phyloP scores from a whole-genome alignment of 2,888 invertebrate species.

The Pegoplata infirma region DNA sequence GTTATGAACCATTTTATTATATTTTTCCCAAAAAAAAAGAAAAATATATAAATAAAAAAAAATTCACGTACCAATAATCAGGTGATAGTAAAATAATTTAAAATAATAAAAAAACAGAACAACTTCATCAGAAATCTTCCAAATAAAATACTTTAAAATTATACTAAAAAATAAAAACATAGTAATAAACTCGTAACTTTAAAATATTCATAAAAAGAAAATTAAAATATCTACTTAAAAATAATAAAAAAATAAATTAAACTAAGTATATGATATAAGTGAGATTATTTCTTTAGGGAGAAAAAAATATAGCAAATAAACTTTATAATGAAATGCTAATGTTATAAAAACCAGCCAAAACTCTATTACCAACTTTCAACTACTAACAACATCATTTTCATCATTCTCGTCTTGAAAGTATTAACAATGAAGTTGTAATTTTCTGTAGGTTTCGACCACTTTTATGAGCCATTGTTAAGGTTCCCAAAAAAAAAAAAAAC shows the following conservation, averaged over 20 bases:
- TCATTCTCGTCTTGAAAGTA: not conserved
- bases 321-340: constrained; percentile 27
- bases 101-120: constrained; percentile 10
- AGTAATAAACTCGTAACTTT: constrained; percentile 36
- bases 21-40: constrained; percentile 32
- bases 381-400: constrained; percentile 8
- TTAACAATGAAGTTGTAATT: not conserved
- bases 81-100: constrained; percentile 56
- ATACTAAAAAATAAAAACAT: constrained; percentile 1
- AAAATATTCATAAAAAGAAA: constrained; percentile 50
- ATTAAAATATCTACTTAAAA: constrained; percentile 16
- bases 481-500: constrained; percentile 44
- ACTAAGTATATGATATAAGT: not conserved
- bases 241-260: not conserved
- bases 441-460: constrained; percentile 28
- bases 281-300: not conserved
- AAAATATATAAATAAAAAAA: not conserved
- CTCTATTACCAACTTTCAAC: not conserved
- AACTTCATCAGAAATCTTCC: not conserved
- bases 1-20: not conserved
- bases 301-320: constrained; percentile 15
- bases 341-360: constrained; percentile 50
- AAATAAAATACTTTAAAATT: not conserved
- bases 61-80: constrained; percentile 60
- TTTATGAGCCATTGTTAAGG: constrained; percentile 58